phyloP scores from a whole-genome alignment of 2,888 invertebrate species.

The Cheilosia soror region DNA sequence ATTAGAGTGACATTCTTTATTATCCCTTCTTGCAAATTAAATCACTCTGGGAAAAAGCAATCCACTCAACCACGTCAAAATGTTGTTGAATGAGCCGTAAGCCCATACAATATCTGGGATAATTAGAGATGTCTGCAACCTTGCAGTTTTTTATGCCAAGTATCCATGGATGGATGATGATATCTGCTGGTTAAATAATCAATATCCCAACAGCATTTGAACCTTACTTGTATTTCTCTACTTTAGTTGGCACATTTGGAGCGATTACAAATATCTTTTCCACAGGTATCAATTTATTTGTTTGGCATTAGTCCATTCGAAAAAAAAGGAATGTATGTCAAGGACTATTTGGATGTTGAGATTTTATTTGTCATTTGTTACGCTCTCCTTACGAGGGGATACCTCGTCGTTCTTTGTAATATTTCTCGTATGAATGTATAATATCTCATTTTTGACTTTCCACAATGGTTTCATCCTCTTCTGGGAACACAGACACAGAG shows the following conservation, averaged over 20 bases:
- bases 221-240: constrained; percentile 10
- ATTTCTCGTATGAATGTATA: constrained; percentile 60
- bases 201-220: constrained; percentile 19
- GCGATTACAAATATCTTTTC: constrained; percentile 49
- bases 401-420: constrained; percentile 41
- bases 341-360: constrained; percentile 32
- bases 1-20: not conserved
- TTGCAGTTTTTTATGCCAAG: not conserved
- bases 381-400: constrained; percentile 12
- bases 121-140: not conserved
- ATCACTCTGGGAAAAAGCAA: constrained; percentile 9
- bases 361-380: not conserved
- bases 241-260: constrained; percentile 19
- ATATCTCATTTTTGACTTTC: constrained; percentile 27
- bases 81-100: constrained; percentile 12
- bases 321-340: constrained; percentile 61
- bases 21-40: constrained; percentile 7
- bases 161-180: not conserved
- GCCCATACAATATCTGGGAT: constrained; percentile 1
- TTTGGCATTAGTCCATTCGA: constrained; percentile 65
- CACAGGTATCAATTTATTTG: constrained; percentile 59
- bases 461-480: constrained; percentile 38
- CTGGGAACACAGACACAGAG: not conserved
- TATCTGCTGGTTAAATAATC: constrained; percentile 13
- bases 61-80: constrained; percentile 11